These are phyloP conservation scores for Epinephelus moara DNA, from an alignment of 2,113 vertebrate species.

Conservation along the genomic window DNA sequence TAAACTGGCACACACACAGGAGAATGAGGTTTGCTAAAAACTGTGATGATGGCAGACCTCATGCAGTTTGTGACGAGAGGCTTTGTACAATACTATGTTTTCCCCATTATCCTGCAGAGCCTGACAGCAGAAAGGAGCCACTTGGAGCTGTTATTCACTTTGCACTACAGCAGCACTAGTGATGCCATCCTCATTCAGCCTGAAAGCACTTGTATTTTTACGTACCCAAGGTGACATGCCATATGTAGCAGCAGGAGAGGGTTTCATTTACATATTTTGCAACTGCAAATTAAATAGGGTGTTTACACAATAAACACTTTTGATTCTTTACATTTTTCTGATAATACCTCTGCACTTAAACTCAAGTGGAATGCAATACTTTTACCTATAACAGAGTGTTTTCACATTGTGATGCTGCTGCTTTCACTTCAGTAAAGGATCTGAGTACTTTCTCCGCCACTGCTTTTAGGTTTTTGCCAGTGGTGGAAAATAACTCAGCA, in stretches of 20 bases:
- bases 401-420: no score
- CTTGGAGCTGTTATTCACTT: constrained; percentile 7
- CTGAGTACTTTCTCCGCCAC: no score
- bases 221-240: not conserved
- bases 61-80: constrained; percentile 37
- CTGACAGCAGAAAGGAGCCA: constrained; percentile 6
- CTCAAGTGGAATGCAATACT: not conserved
- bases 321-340: no score
- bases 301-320: not conserved
- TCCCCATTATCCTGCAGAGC: not conserved
- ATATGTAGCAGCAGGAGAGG: not conserved
- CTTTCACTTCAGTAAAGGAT: no score
- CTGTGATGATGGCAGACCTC: constrained; percentile 28
- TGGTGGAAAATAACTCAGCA: not conserved
- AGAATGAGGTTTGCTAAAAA: constrained; percentile 28
- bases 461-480: no score
- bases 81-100: not conserved
- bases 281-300: not conserved
- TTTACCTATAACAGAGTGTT: no score
- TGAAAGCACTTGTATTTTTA: not conserved
- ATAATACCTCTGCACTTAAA: not conserved
- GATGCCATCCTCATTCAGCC: not conserved
- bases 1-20: constrained; percentile 37
- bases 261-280: not conserved
- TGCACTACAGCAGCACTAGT: not conserved